phyloP scores from a whole-genome alignment of 2,113 vertebrate species.

The Atlantisia rogersi region DNA sequence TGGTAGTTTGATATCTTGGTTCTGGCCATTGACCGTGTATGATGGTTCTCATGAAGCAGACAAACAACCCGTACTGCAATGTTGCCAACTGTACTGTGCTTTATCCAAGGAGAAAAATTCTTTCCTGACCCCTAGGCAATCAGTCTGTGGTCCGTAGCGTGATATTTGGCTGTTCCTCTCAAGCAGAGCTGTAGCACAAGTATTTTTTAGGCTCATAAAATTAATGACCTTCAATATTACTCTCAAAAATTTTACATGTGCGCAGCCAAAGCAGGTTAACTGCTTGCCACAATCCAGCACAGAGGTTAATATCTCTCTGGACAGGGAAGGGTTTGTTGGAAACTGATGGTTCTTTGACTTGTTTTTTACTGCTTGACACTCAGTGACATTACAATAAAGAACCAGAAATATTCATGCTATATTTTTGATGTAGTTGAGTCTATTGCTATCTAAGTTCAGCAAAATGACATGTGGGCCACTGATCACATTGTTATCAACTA shows the following conservation, averaged over 20 bases:
- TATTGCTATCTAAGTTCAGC: not conserved
- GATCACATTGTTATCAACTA: not conserved
- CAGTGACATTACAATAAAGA: not conserved
- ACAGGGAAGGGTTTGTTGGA: not conserved
- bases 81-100: not conserved
- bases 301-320: not conserved
- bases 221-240: not conserved
- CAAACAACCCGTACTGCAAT: not conserved
- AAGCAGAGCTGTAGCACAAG: not conserved
- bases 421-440: not conserved
- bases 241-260: not conserved
- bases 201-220: slow-evolving; percentile 2
- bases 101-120: not conserved
- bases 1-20: not conserved
- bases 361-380: not conserved
- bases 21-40: not conserved
- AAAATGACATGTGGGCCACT: not conserved
- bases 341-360: not conserved
- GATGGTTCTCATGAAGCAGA: not conserved
- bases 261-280: not conserved
- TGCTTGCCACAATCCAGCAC: not conserved
- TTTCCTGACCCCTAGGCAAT: not conserved
- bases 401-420: not conserved
- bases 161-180: not conserved
- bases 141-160: not conserved